Conservation (phyloP, 2,113 vertebrate genomes). For the Petrocephalus microphthalmus region DNA sequence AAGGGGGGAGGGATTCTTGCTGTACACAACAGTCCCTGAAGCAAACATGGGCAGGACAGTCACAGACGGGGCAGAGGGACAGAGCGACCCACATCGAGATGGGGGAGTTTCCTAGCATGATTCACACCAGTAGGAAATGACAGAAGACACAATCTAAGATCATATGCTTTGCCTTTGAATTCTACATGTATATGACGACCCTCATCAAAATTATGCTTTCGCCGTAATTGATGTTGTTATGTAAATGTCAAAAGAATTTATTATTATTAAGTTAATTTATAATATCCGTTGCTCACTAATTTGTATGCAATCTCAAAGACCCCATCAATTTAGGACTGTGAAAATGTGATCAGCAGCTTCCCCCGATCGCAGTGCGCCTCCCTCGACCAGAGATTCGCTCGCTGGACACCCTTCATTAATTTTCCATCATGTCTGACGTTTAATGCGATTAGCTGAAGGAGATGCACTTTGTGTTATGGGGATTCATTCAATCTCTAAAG, state of each 20-base stretch:
- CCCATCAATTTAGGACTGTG: not conserved
- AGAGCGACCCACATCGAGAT: not conserved
- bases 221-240: not conserved
- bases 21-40: not conserved
- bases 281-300: not conserved
- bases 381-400: not conserved
- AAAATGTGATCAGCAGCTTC: not conserved
- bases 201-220: no score
- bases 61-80: not conserved
- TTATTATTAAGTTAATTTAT: not conserved
- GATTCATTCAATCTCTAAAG: not conserved
- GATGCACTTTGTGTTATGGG: not conserved
- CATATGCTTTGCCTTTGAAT: no score
- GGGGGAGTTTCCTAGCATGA: not conserved
- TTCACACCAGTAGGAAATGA: not conserved
- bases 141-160: not conserved
- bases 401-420: not conserved
- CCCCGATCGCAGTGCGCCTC: not conserved
- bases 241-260: not conserved
- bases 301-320: no score
- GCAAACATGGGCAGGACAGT: not conserved
- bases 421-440: not conserved
- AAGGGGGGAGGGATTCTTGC: not conserved
- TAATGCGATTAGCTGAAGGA: not conserved
- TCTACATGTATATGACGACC: no score